A percentile compares a stretch with the other conserved stretches of the same genome.
phyloP scores from a whole-genome alignment of 92 coral and sea anemone genomes.

The Epizoanthus fatuus region DNA sequence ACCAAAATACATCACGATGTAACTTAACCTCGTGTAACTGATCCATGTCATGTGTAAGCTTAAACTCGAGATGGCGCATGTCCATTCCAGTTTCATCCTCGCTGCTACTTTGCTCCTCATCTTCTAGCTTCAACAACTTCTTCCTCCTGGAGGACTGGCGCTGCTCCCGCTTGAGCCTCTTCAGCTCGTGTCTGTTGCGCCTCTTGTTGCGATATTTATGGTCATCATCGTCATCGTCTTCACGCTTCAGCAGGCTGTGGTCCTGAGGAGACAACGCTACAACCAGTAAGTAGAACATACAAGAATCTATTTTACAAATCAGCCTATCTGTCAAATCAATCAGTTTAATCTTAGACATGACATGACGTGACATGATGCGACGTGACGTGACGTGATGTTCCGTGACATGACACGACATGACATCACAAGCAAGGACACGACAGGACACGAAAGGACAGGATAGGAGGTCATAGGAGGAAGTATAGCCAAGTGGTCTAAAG shows the following conservation, averaged over 20 bases:
- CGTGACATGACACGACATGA: too few species aligned
- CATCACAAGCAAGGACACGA: too few species aligned
- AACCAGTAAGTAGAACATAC: too few species aligned
- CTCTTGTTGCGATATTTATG: conserved; percentile 81
- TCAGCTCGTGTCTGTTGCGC: conserved; percentile 84
- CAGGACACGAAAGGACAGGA: too few species aligned
- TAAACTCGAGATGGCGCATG: conserved; percentile 96
- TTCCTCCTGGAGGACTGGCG: conserved; percentile 84
- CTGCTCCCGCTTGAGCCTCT: conserved; percentile 88
- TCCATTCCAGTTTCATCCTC: conserved; percentile 84
- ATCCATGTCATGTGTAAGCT: conserved; percentile 92
- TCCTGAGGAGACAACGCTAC: conserved; percentile 38
- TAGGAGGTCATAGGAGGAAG: too few species aligned
- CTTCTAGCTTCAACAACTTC: conserved; percentile 90
- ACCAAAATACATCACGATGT: too few species aligned
- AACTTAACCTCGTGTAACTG: conserved; percentile 72
- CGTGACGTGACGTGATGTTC: too few species aligned
- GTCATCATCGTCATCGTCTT: conserved; percentile 72
- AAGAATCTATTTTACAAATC: too few species aligned
- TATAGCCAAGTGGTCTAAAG: too few species aligned
- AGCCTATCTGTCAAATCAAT: too few species aligned
- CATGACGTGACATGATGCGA: too few species aligned
- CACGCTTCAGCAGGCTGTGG: conserved; percentile 79
- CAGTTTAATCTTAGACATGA: too few species aligned
- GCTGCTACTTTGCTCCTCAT: conserved; percentile 78